phyloP scores from a whole-genome alignment of 2,797 vertebrate species.

The Paedocypris micromegethes region DNA sequence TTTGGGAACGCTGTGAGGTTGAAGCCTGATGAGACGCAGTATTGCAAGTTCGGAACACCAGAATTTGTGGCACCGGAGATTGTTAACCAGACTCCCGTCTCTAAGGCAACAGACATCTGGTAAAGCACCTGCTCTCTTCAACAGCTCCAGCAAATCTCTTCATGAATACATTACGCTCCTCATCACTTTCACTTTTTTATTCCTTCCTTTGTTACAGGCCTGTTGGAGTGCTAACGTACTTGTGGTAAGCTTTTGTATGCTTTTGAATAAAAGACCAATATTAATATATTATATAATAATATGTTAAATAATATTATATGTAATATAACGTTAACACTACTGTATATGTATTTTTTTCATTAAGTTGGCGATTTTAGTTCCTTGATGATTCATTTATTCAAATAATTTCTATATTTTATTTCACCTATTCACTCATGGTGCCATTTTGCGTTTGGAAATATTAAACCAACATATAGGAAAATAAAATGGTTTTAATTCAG shows the following conservation, averaged over 20 bases:
- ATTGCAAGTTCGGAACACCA: constrained; percentile 91
- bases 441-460: too few relatives aligned
- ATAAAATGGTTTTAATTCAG: too few relatives aligned
- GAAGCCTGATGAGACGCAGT: constrained; percentile 80
- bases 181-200: constrained; percentile 35
- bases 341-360: too few relatives aligned
- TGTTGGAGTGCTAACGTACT: constrained; percentile 85
- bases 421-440: too few relatives aligned
- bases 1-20: constrained; percentile 85
- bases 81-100: constrained; percentile 90
- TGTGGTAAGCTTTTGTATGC: constrained; percentile 75
- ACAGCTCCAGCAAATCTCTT: constrained; percentile 20
- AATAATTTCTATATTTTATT: too few relatives aligned
- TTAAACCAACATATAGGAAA: too few relatives aligned
- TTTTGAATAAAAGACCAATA: background rate
- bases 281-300: background rate
- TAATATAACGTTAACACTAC: background rate
- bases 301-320: background rate
- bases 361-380: too few relatives aligned
- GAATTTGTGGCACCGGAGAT: constrained; percentile 96
- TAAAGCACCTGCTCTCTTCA: constrained; percentile 50
- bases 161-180: constrained; percentile 10
- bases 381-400: too few relatives aligned
- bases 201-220: constrained; percentile 69
- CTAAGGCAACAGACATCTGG: constrained; percentile 91